Conservation (phyloP, 37 sponge, comb jelly and placozoan genomes). For the Diacarnus erythraeanus region DNA sequence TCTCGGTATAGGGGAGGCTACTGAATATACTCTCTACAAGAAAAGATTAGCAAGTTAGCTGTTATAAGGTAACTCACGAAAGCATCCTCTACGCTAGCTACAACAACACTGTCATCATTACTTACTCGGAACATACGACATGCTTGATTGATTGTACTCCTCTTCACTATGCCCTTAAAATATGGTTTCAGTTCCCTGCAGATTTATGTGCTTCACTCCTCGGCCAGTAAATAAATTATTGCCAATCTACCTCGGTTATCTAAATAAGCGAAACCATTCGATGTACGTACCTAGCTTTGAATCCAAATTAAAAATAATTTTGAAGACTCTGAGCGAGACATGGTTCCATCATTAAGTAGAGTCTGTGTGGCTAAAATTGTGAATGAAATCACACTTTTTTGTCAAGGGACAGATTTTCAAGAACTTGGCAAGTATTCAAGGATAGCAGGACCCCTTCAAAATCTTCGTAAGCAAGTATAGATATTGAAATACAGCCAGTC, state of each 20-base stretch:
- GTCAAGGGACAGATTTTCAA: slow-evolving; percentile 7
- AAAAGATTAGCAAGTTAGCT: not conserved
- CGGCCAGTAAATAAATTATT: not conserved
- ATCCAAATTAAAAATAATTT: not conserved
- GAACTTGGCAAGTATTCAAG: slow-evolving; percentile 20
- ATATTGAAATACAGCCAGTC: no score
- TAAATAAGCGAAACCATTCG: not conserved
- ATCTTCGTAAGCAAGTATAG: slow-evolving; percentile 5
- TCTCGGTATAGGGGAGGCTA: slow-evolving; percentile 65
- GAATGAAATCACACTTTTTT: slow-evolving; percentile 22
- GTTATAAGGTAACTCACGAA: not conserved
- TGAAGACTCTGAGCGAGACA: not conserved
- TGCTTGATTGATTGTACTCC: no score
- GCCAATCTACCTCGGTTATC: not conserved
- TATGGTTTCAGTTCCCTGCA: not conserved
- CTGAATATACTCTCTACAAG: slow-evolving; percentile 70
- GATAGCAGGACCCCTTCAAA: slow-evolving; percentile 24
- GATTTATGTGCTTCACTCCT: not conserved
- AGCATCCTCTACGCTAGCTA: not conserved
- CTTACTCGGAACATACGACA: slow-evolving; percentile 50
- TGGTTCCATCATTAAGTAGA: slow-evolving; percentile 11
- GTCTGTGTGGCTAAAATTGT: slow-evolving; percentile 26
- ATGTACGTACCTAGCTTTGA: not conserved
- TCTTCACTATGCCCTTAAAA: no score
- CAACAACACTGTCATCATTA: not conserved